These are phyloP conservation scores for Theocolax elegans DNA, from an alignment of 1,140 invertebrate genomes.

Conservation along the genomic window DNA sequence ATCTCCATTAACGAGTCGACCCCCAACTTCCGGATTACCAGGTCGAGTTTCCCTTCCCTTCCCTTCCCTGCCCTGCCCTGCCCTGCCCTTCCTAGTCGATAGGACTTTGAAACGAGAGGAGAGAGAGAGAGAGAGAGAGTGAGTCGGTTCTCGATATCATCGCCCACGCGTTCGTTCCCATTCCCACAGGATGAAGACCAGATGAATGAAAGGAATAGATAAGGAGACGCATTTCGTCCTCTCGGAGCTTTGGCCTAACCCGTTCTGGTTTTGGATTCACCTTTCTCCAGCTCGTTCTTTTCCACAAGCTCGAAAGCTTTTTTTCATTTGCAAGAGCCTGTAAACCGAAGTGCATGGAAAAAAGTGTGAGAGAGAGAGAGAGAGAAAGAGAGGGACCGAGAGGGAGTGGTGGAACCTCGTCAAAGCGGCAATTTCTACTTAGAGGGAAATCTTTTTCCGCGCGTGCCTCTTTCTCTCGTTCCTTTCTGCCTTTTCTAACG, in stretches of 20 bases:
- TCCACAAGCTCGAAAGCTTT: slow-evolving; percentile 23
- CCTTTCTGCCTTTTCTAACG: background rate
- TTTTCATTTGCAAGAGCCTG: slow-evolving; percentile 29
- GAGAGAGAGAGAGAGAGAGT: no score
- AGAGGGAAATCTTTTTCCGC: slow-evolving; percentile 17
- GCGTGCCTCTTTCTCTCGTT: slow-evolving; percentile 6
- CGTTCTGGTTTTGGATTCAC: slow-evolving; percentile 2
- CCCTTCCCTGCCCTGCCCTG: background rate
- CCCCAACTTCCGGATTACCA: slow-evolving; percentile 37
- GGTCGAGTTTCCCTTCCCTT: slow-evolving; percentile 13
- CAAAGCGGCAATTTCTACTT: slow-evolving; percentile 34
- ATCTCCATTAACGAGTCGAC: slow-evolving; percentile 40
- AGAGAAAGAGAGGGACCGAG: slow-evolving; percentile 1
- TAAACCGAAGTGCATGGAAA: slow-evolving; percentile 25
- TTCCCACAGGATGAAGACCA: background rate
- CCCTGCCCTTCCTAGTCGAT: no score
- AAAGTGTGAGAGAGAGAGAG: slow-evolving; percentile 5
- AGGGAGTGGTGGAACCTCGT: slow-evolving; percentile 1
- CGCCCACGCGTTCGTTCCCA: slow-evolving; percentile 6
- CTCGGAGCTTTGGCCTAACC: background rate
- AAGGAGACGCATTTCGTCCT: slow-evolving; percentile 31
- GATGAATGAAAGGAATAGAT: slow-evolving; percentile 23
- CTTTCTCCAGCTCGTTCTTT: slow-evolving; percentile 8
- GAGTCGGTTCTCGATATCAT: slow-evolving; percentile 20
- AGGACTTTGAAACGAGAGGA: no score